Percentiles rank a stretch among this genome's conserved stretches.
These are phyloP conservation scores for Patella pellucida DNA, from an alignment of 2,888 invertebrate genomes.

Conservation along the genomic window DNA sequence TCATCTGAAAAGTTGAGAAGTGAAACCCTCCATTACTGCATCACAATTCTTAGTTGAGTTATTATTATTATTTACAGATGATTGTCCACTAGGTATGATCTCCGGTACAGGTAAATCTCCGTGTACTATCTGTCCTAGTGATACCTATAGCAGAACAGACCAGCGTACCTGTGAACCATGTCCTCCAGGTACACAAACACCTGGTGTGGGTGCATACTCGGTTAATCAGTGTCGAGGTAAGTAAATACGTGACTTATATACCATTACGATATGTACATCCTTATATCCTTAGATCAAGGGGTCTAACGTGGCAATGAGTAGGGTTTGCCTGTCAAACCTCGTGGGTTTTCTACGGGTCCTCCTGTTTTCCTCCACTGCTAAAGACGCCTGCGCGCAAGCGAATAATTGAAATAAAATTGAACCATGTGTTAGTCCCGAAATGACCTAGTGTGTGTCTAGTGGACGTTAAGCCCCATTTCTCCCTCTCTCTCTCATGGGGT, in stretches of 20 bases:
- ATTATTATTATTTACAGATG: not conserved
- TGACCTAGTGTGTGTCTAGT: too few species aligned
- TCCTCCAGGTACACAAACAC: slow-evolving; percentile 38
- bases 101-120: slow-evolving; percentile 45
- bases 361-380: too few species aligned
- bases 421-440: too few species aligned
- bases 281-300: too few species aligned
- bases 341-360: too few species aligned
- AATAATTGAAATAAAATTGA: too few species aligned
- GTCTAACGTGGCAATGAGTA: too few species aligned
- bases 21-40: slow-evolving; percentile 25
- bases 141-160: slow-evolving; percentile 45
- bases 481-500: too few species aligned
- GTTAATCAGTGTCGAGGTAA: slow-evolving; percentile 44
- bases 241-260: slow-evolving; percentile 8
- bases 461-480: too few species aligned
- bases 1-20: slow-evolving; percentile 28
- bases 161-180: slow-evolving; percentile 44
- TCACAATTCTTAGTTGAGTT: not conserved
- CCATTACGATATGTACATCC: not conserved
- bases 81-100: slow-evolving; percentile 19
- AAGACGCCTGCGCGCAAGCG: too few species aligned
- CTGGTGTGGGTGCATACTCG: slow-evolving; percentile 37
- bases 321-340: too few species aligned
- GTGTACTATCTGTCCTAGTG: slow-evolving; percentile 45